phyloP scores from a whole-genome alignment of 2,113 vertebrate genomes.

The Acrocephalus kingi region DNA sequence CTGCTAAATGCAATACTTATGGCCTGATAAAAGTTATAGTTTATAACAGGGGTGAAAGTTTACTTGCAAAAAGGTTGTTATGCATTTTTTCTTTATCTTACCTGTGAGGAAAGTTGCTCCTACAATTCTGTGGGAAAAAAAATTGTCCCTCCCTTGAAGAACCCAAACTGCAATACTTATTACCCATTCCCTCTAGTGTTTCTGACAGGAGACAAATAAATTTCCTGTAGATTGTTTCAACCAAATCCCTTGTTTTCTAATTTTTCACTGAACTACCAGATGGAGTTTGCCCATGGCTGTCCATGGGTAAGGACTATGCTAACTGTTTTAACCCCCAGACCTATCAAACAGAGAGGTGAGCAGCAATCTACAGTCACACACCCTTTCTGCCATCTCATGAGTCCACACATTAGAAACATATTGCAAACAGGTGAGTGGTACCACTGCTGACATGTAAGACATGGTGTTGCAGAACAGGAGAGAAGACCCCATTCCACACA shows the following conservation, averaged over 20 bases:
- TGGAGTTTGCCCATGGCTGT: neutral
- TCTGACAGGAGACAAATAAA: neutral
- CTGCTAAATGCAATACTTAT: neutral
- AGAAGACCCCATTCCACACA: fast-evolving
- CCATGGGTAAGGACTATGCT: neutral
- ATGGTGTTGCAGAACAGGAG: fast-evolving
- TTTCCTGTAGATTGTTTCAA: neutral
- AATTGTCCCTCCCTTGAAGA: neutral
- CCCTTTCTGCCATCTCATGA: neutral
- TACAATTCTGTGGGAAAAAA: neutral
- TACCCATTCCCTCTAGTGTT: neutral
- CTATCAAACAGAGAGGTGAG: neutral
- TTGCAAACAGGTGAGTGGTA: neutral
- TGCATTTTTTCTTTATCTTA: neutral
- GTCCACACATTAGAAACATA: neutral
- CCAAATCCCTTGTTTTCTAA: neutral
- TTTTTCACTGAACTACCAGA: neutral
- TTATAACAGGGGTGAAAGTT: neutral
- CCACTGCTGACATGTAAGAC: neutral
- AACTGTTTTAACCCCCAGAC: neutral
- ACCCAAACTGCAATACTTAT: neutral
- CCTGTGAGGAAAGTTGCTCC: neutral
- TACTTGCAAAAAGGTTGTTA: neutral
- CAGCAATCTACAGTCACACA: neutral
- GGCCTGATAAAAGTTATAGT: neutral